A percentile compares a stretch with the other conserved stretches of the same genome.
These are phyloP conservation scores for Hetaerina titia DNA, from an alignment of 2,888 invertebrate species.

Conservation along the genomic window DNA sequence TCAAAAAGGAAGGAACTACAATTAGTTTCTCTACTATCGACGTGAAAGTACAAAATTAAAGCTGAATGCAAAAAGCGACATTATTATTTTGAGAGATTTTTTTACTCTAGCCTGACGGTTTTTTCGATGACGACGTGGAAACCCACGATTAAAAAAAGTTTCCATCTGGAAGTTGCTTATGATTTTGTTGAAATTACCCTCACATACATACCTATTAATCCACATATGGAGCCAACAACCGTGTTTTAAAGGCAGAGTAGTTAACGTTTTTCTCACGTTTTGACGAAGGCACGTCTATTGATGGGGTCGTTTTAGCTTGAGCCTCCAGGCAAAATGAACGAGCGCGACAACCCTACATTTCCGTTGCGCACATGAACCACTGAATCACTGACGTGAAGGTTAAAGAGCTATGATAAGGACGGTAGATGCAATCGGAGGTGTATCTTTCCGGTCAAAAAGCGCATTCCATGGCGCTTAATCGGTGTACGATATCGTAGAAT, in stretches of 20 bases:
- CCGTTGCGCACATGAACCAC: background rate
- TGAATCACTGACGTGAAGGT: background rate
- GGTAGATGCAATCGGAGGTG: background rate
- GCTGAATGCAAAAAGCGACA: too few relatives aligned
- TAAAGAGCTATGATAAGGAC: background rate
- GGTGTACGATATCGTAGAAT: background rate
- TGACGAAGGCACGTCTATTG: background rate
- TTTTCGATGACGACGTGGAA: too few relatives aligned
- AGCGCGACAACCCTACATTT: background rate
- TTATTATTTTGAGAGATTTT: too few relatives aligned
- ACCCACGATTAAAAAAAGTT: too few relatives aligned
- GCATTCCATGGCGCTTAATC: background rate
- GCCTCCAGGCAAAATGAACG: background rate
- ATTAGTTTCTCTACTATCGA: too few relatives aligned
- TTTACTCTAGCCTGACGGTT: too few relatives aligned
- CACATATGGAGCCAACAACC: background rate
- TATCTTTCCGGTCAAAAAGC: background rate
- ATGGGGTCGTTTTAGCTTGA: background rate
- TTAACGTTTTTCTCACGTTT: background rate
- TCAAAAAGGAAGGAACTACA: too few relatives aligned
- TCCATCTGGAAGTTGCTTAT: too few relatives aligned
- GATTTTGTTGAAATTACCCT: too few relatives aligned
- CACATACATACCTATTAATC: too few relatives aligned
- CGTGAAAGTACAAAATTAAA: too few relatives aligned
- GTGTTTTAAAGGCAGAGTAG: background rate